phyloP scores from a whole-genome alignment of 2,797 vertebrate genomes.

The Lutjanus argentimaculatus region DNA sequence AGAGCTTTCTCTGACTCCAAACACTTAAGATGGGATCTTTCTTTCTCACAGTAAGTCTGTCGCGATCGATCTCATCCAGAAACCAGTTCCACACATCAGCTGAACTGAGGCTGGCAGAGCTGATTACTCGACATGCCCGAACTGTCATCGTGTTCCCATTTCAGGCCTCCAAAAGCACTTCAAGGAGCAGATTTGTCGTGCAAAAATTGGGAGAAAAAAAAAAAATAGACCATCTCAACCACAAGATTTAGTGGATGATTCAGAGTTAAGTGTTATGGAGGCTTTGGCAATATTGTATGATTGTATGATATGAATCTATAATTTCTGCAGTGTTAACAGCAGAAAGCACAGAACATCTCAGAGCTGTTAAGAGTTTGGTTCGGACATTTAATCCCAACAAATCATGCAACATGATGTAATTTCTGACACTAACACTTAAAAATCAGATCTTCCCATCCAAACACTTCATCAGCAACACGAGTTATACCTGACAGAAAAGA shows the following conservation, averaged over 20 bases:
- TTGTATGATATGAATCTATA: background rate
- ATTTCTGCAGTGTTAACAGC: background rate
- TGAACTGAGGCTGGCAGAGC: slow-evolving; percentile 20
- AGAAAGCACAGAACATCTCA: background rate
- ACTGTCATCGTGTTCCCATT: slow-evolving; percentile 6
- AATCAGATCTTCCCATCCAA: background rate
- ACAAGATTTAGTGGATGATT: slow-evolving; percentile 10
- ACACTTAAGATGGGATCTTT: background rate
- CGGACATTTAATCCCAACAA: background rate
- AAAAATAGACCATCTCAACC: slow-evolving; percentile 5
- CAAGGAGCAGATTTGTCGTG: slow-evolving; percentile 2
- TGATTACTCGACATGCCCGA: slow-evolving; percentile 3
- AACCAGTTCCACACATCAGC: slow-evolving; percentile 32
- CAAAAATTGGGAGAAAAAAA: background rate
- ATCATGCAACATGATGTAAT: background rate
- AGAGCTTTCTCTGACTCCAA: slow-evolving; percentile 8
- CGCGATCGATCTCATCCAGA: background rate
- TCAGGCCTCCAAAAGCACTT: slow-evolving; percentile 9
- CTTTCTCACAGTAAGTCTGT: background rate
- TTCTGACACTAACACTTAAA: background rate
- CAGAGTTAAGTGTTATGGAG: slow-evolving; percentile 3
- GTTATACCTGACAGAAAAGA: background rate
- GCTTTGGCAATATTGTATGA: background rate
- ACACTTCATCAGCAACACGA: background rate
- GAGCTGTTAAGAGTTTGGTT: background rate